These are phyloP conservation scores for Egretta garzetta DNA, from an alignment of 2,113 vertebrate species.

Conservation along the genomic window DNA sequence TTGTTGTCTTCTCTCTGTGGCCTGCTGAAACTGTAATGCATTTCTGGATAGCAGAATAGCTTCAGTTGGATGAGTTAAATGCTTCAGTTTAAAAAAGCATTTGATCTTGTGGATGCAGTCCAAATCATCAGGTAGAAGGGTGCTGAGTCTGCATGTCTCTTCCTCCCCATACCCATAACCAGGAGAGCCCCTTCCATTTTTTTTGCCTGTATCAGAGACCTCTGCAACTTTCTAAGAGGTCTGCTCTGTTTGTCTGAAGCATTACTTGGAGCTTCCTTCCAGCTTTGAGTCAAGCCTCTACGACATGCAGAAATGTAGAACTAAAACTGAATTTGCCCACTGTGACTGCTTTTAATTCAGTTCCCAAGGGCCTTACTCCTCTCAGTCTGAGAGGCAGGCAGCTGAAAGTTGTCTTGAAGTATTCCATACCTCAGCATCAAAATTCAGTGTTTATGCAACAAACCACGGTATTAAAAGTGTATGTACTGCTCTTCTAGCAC, in stretches of 20 bases:
- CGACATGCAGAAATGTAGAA: not conserved
- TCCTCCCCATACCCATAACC: not conserved
- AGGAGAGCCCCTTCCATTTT: not conserved
- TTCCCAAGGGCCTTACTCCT: not conserved
- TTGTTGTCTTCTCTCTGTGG: not conserved
- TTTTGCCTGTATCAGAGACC: not conserved
- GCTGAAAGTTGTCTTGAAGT: not conserved
- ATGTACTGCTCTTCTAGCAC: not conserved
- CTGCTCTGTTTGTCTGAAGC: not conserved
- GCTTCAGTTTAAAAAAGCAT: not conserved
- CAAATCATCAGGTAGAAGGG: not conserved
- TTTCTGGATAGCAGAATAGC: not conserved
- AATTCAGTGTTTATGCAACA: not conserved
- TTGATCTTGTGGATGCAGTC: not conserved
- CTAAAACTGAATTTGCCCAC: not conserved
- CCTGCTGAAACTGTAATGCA: not conserved
- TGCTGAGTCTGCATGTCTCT: not conserved
- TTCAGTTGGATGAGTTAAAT: not conserved
- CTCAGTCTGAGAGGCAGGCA: not conserved
- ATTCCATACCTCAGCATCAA: not conserved
- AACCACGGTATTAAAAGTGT: not conserved
- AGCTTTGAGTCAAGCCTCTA: not conserved
- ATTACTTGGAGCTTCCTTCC: not conserved
- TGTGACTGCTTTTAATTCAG: not conserved
- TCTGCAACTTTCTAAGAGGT: not conserved